Conservation (phyloP, 2,888 invertebrate genomes). For the Caenorhabditis doughertyi region DNA sequence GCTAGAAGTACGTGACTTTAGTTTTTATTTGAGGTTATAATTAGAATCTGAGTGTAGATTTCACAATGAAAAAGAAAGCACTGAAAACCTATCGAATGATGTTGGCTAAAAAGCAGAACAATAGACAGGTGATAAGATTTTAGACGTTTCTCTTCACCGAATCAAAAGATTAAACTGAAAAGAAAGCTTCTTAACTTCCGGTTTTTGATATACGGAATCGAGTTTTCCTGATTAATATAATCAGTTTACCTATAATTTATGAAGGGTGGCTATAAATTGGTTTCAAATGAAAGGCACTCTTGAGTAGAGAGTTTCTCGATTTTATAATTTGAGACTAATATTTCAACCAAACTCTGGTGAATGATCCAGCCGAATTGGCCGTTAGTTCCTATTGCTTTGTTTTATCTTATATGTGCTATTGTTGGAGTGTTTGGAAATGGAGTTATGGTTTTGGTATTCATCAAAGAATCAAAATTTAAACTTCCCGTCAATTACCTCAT, state of each 20-base stretch:
- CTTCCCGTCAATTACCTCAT: slow-evolving; percentile 51
- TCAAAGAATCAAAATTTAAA: slow-evolving; percentile 44
- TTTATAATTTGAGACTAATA: not conserved
- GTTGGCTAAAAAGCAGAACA: no score
- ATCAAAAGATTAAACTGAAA: not conserved
- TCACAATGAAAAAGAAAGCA: not conserved
- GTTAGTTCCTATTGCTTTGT: slow-evolving; percentile 54
- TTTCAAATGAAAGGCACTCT: not conserved
- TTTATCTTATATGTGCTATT: slow-evolving; percentile 56
- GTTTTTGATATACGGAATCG: slow-evolving; percentile 3
- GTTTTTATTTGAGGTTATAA: not conserved
- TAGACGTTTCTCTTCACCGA: not conserved
- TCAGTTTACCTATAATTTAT: slow-evolving; percentile 22
- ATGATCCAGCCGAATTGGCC: slow-evolving; percentile 6
- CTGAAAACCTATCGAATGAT: no score
- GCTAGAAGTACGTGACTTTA: slow-evolving; percentile 23
- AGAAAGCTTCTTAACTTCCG: slow-evolving; percentile 1
- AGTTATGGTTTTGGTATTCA: slow-evolving; percentile 55
- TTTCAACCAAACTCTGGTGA: not conserved
- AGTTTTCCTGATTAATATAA: slow-evolving; percentile 15
- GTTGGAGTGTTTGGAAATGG: slow-evolving; percentile 60
- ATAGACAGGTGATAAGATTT: no score
- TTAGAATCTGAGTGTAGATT: slow-evolving; percentile 1
- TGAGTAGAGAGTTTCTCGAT: slow-evolving; percentile 1
- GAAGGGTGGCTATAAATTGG: slow-evolving; percentile 15